Conservation (phyloP, 2,797 vertebrate genomes). For the Leptodactylus fallax region DNA sequence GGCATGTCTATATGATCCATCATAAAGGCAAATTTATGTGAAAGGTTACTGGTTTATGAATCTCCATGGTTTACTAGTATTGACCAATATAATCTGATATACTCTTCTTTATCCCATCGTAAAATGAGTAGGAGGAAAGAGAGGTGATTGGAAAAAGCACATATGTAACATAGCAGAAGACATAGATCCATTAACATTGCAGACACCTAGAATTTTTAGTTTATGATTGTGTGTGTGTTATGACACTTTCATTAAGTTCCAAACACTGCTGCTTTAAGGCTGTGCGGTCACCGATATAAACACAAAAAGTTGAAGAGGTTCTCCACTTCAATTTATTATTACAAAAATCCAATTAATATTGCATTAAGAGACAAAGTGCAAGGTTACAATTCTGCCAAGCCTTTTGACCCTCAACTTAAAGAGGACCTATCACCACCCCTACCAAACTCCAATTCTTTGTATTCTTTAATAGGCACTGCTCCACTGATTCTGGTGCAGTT, state of each 20-base stretch:
- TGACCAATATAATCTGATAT: background rate
- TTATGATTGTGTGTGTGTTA: background rate
- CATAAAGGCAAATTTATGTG: background rate
- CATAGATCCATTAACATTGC: constrained; percentile 16
- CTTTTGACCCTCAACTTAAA: too few species aligned
- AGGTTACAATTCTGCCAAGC: background rate
- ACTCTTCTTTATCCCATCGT: background rate
- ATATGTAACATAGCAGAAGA: background rate
- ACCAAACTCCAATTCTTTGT: too few species aligned
- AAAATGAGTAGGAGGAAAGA: background rate
- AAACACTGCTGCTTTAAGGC: background rate
- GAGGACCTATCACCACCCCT: too few species aligned
- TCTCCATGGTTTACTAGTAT: background rate
- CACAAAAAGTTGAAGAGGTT: background rate
- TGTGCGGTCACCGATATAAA: background rate
- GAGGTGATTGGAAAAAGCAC: background rate
- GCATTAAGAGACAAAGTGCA: background rate
- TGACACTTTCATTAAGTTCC: background rate
- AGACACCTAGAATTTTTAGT: background rate
- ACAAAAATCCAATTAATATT: background rate
- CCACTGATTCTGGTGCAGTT: too few species aligned
- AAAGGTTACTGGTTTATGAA: background rate
- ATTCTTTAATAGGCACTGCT: too few species aligned
- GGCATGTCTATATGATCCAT: background rate
- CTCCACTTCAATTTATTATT: background rate